A percentile compares a stretch with the other conserved stretches of the same genome.
Evolutionary conservation across 2,888 invertebrate genomes (phyloP).

Genomic region (Ophion ellenae): DNA sequence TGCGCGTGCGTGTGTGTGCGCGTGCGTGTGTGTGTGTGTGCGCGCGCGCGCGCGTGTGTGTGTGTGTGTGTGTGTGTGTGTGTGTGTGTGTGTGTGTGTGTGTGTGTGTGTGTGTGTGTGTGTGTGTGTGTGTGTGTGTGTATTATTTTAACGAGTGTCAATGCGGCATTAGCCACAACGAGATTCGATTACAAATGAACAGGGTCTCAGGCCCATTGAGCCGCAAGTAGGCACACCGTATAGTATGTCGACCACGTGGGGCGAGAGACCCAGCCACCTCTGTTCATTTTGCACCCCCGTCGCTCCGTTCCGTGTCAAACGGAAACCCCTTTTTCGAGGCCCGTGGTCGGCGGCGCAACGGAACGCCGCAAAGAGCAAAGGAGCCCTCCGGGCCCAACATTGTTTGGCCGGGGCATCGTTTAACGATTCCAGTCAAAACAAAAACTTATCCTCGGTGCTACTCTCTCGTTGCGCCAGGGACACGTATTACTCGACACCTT

Average conservation of each 20-base stretch:
- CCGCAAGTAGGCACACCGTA: neutral
- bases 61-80: no score
- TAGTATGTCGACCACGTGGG: slow-evolving; percentile 44
- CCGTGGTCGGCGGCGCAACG: slow-evolving; percentile 27
- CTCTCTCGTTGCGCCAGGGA: neutral
- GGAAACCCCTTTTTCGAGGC: slow-evolving; percentile 14
- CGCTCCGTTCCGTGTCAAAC: no score
- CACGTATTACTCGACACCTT: neutral
- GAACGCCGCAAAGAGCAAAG: slow-evolving; percentile 36
- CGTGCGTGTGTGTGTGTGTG: no score
- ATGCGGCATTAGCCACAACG: slow-evolving; percentile 16
- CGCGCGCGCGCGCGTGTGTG: no score
- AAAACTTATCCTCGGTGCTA: slow-evolving; percentile 8
- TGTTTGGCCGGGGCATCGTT: slow-evolving; percentile 60
- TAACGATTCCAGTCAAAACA: slow-evolving; percentile 65
- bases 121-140: no score
- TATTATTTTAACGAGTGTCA: neutral
- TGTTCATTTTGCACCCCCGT: neutral
- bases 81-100: no score
- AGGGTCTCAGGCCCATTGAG: neutral
- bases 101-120: no score
- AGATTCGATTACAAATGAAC: slow-evolving; percentile 38
- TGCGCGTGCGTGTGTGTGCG: no score
- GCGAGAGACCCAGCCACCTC: neutral
- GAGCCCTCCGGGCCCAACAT: slow-evolving; percentile 34